A percentile compares a stretch with the other conserved stretches of the same genome.
Conservation (phyloP, 1,140 invertebrate species). For the Calosoma granatense region DNA sequence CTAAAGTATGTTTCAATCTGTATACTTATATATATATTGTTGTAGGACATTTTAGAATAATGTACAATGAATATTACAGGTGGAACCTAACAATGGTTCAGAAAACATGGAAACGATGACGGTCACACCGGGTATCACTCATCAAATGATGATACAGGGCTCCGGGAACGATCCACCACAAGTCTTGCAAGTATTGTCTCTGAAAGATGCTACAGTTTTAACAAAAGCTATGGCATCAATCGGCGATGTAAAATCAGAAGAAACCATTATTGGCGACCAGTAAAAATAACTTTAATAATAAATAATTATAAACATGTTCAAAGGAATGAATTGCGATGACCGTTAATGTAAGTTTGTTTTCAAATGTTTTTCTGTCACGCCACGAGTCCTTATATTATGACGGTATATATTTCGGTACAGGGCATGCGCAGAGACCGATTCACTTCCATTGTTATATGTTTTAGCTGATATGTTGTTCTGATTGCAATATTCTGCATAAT, state of each 20-base stretch:
- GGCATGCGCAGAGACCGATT: too few species aligned
- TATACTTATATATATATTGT: too few species aligned
- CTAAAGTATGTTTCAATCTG: too few species aligned
- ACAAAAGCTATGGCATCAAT: constrained; percentile 64
- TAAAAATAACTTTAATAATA: constrained; percentile 14
- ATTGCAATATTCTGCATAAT: too few species aligned
- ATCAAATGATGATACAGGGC: constrained; percentile 69
- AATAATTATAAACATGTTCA: background rate
- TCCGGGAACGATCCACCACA: constrained; percentile 57
- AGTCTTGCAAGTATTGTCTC: constrained; percentile 68
- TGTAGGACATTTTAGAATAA: too few species aligned
- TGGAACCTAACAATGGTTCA: constrained; percentile 48
- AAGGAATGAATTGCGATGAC: background rate
- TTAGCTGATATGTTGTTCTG: too few species aligned
- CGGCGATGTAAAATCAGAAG: constrained; percentile 37
- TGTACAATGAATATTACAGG: too few species aligned
- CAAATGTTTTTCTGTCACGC: background rate
- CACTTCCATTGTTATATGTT: too few species aligned
- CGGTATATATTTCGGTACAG: too few species aligned
- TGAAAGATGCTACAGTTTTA: constrained; percentile 69
- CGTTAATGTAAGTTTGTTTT: constrained; percentile 1
- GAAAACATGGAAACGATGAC: constrained; percentile 57
- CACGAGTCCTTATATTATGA: background rate
- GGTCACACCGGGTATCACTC: constrained; percentile 55
- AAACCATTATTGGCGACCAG: constrained; percentile 34